A percentile compares a stretch with the other conserved stretches of the same genome.
phyloP scores from a whole-genome alignment of 2,797 vertebrate species.

The Lophotriccus pileatus region DNA sequence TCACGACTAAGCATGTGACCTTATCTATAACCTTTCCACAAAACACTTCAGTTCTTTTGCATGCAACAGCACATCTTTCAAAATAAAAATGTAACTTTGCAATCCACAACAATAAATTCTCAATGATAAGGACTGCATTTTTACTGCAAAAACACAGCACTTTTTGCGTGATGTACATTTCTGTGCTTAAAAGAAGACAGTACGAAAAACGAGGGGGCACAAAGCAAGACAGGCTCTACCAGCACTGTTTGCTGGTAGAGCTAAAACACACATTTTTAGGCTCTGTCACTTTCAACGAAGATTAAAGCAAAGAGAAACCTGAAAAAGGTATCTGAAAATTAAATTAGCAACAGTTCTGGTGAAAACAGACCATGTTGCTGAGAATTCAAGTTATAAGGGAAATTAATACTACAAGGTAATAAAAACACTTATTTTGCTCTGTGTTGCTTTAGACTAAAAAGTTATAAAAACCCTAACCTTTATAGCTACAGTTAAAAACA shows the following conservation, averaged over 20 bases:
- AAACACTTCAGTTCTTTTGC: neutral
- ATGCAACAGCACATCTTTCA: neutral
- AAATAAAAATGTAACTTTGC: neutral
- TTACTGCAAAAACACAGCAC: neutral
- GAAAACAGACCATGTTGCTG: neutral
- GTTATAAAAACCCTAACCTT: neutral
- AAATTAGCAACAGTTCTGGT: neutral
- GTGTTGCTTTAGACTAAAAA: neutral
- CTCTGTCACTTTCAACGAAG: neutral
- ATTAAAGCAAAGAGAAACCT: neutral
- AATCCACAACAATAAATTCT: neutral
- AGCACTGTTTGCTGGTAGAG: neutral
- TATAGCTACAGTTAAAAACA: neutral
- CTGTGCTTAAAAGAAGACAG: neutral
- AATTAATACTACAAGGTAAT: conserved; percentile 22
- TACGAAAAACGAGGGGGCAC: neutral
- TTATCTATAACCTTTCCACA: neutral
- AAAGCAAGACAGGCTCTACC: neutral
- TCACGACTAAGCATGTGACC: neutral
- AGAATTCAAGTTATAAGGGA: conserved; percentile 13
- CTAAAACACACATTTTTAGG: neutral
- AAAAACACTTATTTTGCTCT: neutral
- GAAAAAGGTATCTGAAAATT: neutral
- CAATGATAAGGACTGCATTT: neutral
- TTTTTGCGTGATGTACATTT: neutral